Conservation (phyloP, 2,113 vertebrate species). For the Barbus barbus region DNA sequence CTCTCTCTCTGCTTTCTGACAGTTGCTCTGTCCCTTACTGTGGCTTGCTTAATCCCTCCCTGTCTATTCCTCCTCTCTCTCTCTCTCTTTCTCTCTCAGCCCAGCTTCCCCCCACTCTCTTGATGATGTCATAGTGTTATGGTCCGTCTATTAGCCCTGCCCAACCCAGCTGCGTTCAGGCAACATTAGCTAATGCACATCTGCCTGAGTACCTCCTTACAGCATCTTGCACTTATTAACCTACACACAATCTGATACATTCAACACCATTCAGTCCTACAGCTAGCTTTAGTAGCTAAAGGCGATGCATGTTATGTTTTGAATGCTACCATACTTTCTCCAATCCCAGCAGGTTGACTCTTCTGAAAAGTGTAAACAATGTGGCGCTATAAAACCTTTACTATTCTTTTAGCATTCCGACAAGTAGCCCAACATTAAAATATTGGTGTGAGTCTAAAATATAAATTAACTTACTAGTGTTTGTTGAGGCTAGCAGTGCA, state of each 20-base stretch:
- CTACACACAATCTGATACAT: constrained; percentile 3
- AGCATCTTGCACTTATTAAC: constrained; percentile 30
- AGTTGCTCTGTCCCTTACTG: constrained; percentile 60
- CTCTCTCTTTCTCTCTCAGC: constrained; percentile 51
- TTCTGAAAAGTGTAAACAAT: too few relatives aligned
- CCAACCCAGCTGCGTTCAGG: constrained; percentile 73
- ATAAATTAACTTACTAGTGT: neutral
- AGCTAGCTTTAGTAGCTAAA: neutral
- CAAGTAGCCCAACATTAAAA: too few relatives aligned
- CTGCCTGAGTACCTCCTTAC: constrained; percentile 61
- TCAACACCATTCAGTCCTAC: constrained; percentile 33
- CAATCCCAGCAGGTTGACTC: neutral
- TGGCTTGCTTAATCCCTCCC: constrained; percentile 58
- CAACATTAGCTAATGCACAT: constrained; percentile 76
- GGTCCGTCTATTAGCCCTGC: constrained; percentile 72
- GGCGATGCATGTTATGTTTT: neutral
- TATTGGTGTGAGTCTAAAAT: neutral
- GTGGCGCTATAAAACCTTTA: too few relatives aligned
- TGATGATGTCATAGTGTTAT: constrained; percentile 82
- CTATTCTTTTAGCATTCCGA: too few relatives aligned
- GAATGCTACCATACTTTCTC: neutral
- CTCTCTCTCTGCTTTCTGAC: constrained; percentile 53
- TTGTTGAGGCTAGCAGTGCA: neutral
- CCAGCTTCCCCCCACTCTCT: constrained; percentile 45
- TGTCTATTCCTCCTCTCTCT: constrained; percentile 20